These are phyloP conservation scores for Prinia subflava DNA, from an alignment of 2,113 vertebrate genomes.

Conservation along the genomic window DNA sequence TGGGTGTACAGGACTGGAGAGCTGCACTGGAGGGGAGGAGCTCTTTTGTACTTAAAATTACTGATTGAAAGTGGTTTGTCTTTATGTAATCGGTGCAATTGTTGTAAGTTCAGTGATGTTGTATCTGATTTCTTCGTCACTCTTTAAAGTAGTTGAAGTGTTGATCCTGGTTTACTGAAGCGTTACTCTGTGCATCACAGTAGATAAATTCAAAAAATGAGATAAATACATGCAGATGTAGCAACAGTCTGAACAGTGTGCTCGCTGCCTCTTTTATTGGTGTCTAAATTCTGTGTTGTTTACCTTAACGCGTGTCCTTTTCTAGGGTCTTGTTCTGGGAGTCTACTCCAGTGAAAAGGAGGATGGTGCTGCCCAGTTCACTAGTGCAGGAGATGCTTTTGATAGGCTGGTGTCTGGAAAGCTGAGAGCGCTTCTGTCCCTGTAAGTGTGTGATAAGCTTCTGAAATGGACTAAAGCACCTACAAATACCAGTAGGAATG, in stretches of 20 bases:
- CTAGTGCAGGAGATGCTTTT: conserved; percentile 81
- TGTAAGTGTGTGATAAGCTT: conserved; percentile 74
- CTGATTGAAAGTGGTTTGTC: no score
- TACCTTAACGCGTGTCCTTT: background rate
- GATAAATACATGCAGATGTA: background rate
- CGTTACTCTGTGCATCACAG: fast-evolving
- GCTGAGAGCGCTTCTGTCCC: conserved; percentile 80
- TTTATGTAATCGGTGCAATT: fast-evolving
- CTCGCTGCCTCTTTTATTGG: background rate
- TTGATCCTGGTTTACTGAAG: background rate
- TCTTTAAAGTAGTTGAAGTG: fast-evolving
- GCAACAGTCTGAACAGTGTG: background rate
- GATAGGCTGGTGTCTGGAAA: conserved; percentile 83
- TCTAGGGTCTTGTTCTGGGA: conserved; percentile 89
- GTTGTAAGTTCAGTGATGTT: background rate
- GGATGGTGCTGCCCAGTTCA: conserved; percentile 71
- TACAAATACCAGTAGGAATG: background rate
- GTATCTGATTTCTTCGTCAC: background rate
- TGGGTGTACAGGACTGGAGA: fast-evolving
- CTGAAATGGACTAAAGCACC: background rate
- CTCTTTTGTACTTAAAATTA: background rate
- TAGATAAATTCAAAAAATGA: background rate
- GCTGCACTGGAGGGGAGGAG: fast-evolving
- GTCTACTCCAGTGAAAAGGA: conserved; percentile 83
- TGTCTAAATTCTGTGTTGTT: background rate